Evolutionary conservation across 1,140 invertebrate species (phyloP), one percentile per base, ranked within the genome.

Genomic region (Halictus rubicundus): DNA sequence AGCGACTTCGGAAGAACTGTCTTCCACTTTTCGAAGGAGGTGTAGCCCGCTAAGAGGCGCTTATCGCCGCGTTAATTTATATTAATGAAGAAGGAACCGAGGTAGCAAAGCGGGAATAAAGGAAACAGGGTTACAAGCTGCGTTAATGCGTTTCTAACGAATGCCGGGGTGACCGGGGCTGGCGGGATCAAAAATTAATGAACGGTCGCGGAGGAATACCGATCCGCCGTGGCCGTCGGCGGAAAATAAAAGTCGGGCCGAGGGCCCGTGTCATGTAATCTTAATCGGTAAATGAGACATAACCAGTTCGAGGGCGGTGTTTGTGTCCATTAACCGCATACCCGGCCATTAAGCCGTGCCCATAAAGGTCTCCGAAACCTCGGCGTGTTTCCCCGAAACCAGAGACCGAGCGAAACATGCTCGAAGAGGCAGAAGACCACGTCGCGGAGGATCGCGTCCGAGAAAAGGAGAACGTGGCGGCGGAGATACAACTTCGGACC

Each of bases 241-340:
- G 21, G 19, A 69, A 46, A 76, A 80, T 70, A 64, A 77, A 71
- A 81, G 65, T 81, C 61, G 10, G 16, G 0, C 19, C 27, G 19
- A 70, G 57, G 52, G 66, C 37, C 66, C 74, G 74, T 70, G 78
- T 81, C 79, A 68, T 71, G 73, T 81, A 81, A 81, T 81, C 79
- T 81, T 81, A 81, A 81, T 81, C 79, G 79, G 79, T 77, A 81
- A 81, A 81, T 77, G 79, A 81, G 79, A 81, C 79, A 81, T 81
- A 81, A 81, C 79, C 79, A 81, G 79, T 81, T 81, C 71, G 79
- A 78, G 63, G 74, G 75, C 66, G 74, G 68, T 74, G 79, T 81
- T 81, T 77, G 79, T 74, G 79, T 81, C 73, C 79, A 81, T 81
- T 81, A 81, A 77, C 79, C 79, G 73, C 79, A 81, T 81, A 77